phyloP scores from a whole-genome alignment of 2,888 invertebrate genomes.

The Sesamia inferens region DNA sequence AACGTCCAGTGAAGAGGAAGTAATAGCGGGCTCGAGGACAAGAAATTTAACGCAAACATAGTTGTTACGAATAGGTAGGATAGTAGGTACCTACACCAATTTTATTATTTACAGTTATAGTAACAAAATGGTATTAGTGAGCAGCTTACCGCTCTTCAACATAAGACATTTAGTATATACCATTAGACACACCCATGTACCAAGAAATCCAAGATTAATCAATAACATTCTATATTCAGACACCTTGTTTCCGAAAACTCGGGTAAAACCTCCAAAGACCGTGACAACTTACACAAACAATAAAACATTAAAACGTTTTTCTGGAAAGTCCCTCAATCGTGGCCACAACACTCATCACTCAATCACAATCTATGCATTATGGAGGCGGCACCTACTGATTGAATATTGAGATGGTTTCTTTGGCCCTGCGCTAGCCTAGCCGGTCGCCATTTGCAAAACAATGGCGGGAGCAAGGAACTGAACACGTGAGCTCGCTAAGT shows the following conservation, averaged over 20 bases:
- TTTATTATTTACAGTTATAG: background rate
- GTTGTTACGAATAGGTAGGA: background rate
- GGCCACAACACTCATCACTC: constrained; percentile 41
- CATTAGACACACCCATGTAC: background rate
- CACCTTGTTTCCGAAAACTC: background rate
- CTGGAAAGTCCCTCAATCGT: constrained; percentile 49
- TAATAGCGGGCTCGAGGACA: background rate
- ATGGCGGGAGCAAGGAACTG: constrained; percentile 57
- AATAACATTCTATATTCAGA: constrained; percentile 27
- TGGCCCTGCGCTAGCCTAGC: constrained; percentile 46
- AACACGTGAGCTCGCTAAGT: constrained; percentile 56
- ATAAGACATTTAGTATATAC: too few species aligned
- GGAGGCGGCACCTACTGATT: constrained; percentile 50
- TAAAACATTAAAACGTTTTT: constrained; percentile 37
- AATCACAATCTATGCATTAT: constrained; percentile 55
- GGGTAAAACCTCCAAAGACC: constrained; percentile 11
- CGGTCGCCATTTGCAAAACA: constrained; percentile 59
- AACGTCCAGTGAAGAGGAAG: background rate
- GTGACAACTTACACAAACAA: constrained; percentile 36
- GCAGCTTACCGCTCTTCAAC: background rate
- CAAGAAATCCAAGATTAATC: background rate
- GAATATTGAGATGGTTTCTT: constrained; percentile 58
- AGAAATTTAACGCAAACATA: too few species aligned
- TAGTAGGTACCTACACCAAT: too few species aligned
- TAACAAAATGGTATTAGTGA: background rate